Evolutionary conservation across 1,140 invertebrate species (phyloP), one percentile per base, ranked within the genome.

Genomic region (Drosophila oshimai): DNA sequence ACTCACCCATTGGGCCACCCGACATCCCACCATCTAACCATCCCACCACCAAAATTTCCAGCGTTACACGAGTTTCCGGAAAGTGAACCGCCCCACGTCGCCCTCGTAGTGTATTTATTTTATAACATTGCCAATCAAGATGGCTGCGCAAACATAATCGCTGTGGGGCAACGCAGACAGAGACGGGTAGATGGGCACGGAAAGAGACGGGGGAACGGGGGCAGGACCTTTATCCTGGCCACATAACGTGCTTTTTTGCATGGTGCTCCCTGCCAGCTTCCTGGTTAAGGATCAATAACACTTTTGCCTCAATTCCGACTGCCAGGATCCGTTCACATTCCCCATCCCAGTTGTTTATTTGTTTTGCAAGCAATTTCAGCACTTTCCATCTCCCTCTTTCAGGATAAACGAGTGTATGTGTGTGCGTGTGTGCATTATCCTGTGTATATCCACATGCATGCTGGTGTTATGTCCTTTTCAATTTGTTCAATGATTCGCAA

Each of bases 81-180:
- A 53, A 50, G 45, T 34, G 42, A 15, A 22, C 54, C 31, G 29
- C 65, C 37, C 45, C 28, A 4, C 34, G 34, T 34, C 76, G 47
- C 50, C 50, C 77, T 74, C 77, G 62, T 69, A 78, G 69, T 76
- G 83, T 90, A 90, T 90, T 90, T 90, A 90, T 90, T 90, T 90
- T 90, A 90, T 90, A 90, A 89, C 83, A 90, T 90, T 90, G 88
- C 83, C 88, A 90, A 90, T 90, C 83, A 88, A 90, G 88, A 90
- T 90, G 88, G 88, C 73, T 88, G 88, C 74, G 79, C 88, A 90
- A 90, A 90, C 88, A 90, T 90, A 90, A 90, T 90, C 88, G 80
- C 81, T 69, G 51, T 58, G 64, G 62, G 44, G 47, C 49, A 60
- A 54, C 72, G 39, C 53, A 44, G 57, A 51, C 26, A 47, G 31